Evolutionary conservation across 1,140 invertebrate species (phyloP), one percentile per base, ranked within the genome.

Genomic region (Adelges cooleyi): DNA sequence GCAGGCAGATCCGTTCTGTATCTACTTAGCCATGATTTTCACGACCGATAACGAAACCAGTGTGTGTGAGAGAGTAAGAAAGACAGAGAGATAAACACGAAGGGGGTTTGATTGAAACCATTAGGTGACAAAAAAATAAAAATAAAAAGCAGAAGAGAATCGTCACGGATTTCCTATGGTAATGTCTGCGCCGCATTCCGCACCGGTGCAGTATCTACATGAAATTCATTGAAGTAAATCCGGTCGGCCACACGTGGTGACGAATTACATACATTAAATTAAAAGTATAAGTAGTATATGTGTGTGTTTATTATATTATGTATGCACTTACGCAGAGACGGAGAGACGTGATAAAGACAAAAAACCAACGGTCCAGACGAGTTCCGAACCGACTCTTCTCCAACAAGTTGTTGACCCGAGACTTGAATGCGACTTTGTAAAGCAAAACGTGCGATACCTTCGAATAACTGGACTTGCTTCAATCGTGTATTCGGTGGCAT

Each of bases 1-100:
- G 29, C 29, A 13, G 8, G 4, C 51, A 56, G 53, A 56, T 59
- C 54, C 54, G 15, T 46, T 46, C 17, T 5, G 54, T 29, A 46
- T 29, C 54, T 59, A 59, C 54, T 59, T 59, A 59, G 54, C 40
- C 54, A 59, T 20, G 54, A 59, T 59, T 29, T 59, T 46, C 40
- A 4, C 4, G 40, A 20, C 54, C 25, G 40, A 59, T 59, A 59
- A 48, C n/a, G 29, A n/a, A 18, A n/a, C 9, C 2, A 15, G 15
- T 11, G n/a, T 44, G 40, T 44, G n/a, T 17, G 40, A n/a, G 36
- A n/a, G 11, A n/a, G n/a, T 11, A 44, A 20, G 6, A 6, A 15
- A 15, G 44, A 15, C 8, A 2, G 17, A 38, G 13, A 13, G 2
- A 33, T 33, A 33, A 27, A 8, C 15, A 23, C 22, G 10, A 33